phyloP scores from a whole-genome alignment of 2,797 vertebrate species.

The Phylloscopus collybita region DNA sequence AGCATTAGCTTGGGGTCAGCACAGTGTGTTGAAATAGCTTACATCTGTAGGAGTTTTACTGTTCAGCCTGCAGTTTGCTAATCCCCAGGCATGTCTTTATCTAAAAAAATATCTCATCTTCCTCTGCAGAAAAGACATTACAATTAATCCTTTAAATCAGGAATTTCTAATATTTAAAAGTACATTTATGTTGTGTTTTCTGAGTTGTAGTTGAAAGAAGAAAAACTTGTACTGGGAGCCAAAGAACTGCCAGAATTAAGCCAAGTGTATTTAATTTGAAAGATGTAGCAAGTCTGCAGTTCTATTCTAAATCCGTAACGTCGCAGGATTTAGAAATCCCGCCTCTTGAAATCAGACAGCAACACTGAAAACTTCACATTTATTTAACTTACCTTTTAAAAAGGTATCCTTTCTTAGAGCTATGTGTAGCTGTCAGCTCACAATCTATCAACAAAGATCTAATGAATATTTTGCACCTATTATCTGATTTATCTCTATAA shows the following conservation, averaged over 20 bases:
- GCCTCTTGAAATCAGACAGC: background rate
- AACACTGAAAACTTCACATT: background rate
- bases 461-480: constrained; percentile 2
- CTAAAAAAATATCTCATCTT: background rate
- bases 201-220: background rate
- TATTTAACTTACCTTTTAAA: background rate
- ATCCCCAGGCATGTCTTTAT: background rate
- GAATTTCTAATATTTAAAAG: background rate
- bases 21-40: background rate
- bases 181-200: background rate
- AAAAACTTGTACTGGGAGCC: background rate
- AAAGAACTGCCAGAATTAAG: background rate
- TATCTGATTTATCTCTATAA: constrained; percentile 28
- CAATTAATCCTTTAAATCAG: background rate
- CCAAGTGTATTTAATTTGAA: background rate
- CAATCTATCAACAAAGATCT: background rate
- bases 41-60: background rate
- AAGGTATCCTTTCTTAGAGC: background rate
- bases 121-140: background rate
- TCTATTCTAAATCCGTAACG: background rate
- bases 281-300: background rate
- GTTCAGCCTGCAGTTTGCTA: background rate
- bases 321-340: background rate
- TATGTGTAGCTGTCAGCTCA: background rate
- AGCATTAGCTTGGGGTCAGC: background rate